Evolutionary conservation across 2,888 invertebrate species (phyloP), one percentile per base, ranked within the genome.

Genomic region (Volucella zonaria): DNA sequence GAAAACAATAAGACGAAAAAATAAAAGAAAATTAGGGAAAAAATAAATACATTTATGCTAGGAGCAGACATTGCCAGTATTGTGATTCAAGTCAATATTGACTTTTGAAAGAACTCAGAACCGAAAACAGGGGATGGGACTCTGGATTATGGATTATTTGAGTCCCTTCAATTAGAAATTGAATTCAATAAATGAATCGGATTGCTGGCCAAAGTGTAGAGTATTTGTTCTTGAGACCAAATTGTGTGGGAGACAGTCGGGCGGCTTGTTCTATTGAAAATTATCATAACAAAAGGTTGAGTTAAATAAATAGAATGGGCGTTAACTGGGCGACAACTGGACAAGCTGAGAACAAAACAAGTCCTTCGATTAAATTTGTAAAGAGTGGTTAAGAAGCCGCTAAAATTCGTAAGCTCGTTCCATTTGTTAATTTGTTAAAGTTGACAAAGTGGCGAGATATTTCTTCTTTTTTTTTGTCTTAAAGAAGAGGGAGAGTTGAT

Each of bases 111-210:
- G 58, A 49, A 49, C 14, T 6, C 23, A n/a, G 6, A 40, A 14
- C 18, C 62, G n/a, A 52, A 43, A 18, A 23, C 43, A 8, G 40
- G 8, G 23, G 40, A n/a, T n/a, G 18, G 18, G 2, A 15, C 42
- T n/a, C 51, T 52, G 38, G 45, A 31, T 45, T 45, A 38, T 54
- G 54, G 52, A 73, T 73, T 59, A 74, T 56, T 49, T 15, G 45
- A 47, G 62, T 74, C 54, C 56, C 42, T 66, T 66, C 54, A 23
- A 74, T 56, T 49, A 49, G 31, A n/a, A n/a, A n/a, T n/a, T n/a
- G n/a, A 68, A 64, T 74, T 74, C 74, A 66, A 56, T 74, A 56
- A 66, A 58, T 40, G 49, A 56, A 45, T 47, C 18, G 47, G 31
- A 31, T 31, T 31, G 47, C 54, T 47, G 38, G 43, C n/a, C 40